phyloP scores from a whole-genome alignment of 2,888 invertebrate species.

The Plusia festucae region DNA sequence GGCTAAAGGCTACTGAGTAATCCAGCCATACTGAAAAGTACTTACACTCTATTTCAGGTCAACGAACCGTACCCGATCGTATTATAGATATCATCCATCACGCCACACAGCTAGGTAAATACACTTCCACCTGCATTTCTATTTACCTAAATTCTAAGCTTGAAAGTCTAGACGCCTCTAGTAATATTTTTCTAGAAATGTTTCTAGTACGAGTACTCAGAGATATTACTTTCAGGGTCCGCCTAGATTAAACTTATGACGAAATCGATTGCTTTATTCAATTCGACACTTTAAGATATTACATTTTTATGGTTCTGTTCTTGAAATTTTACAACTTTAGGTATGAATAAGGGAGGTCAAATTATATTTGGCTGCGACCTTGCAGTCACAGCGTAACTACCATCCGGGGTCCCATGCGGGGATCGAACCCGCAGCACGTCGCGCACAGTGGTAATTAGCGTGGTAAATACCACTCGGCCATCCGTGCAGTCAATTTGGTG shows the following conservation, averaged over 20 bases:
- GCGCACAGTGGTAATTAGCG: too few relatives aligned
- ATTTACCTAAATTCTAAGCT: conserved; percentile 6
- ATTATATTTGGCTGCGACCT: too few relatives aligned
- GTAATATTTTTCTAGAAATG: not conserved
- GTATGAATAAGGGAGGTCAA: too few relatives aligned
- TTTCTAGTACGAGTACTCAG: not conserved
- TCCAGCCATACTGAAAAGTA: not conserved
- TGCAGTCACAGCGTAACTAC: not conserved
- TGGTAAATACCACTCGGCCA: too few relatives aligned
- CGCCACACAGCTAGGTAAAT: not conserved
- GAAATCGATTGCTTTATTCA: not conserved
- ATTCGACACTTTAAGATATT: not conserved
- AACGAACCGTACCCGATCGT: conserved; percentile 48
- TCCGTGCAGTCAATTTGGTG: too few relatives aligned
- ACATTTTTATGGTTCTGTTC: not conserved
- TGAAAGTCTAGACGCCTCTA: not conserved
- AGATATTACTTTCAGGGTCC: not conserved
- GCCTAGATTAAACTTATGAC: not conserved
- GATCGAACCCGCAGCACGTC: too few relatives aligned
- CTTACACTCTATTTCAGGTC: conserved; percentile 10
- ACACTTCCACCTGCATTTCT: conserved; percentile 2
- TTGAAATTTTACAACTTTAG: too few relatives aligned
- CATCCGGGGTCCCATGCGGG: too few relatives aligned
- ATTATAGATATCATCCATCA: conserved; percentile 42
- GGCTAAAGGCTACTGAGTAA: too few relatives aligned